These are phyloP conservation scores for Phalacrocorax aristotelis DNA, from an alignment of 2,113 vertebrate genomes.

Conservation along the genomic window DNA sequence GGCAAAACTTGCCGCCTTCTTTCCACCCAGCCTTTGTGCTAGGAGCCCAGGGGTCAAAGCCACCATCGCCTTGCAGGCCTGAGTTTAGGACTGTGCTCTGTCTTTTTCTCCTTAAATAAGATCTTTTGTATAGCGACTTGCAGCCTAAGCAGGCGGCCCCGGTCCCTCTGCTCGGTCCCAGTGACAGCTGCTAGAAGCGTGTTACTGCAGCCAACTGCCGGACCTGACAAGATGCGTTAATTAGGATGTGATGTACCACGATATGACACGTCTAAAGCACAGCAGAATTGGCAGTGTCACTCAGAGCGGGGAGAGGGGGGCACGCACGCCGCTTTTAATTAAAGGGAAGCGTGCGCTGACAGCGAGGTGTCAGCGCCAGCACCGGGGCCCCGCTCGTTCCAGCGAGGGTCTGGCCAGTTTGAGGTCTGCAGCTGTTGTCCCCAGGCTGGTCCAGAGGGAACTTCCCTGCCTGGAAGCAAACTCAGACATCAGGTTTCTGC, in stretches of 20 bases:
- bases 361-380: not conserved
- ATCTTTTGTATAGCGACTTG: not conserved
- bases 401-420: not conserved
- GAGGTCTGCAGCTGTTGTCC: not conserved
- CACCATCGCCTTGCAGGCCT: not conserved
- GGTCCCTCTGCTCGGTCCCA: slow-evolving; percentile 39
- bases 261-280: slow-evolving; percentile 13
- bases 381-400: fast-evolving
- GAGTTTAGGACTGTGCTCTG: not conserved
- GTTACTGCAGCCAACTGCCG: slow-evolving; percentile 51
- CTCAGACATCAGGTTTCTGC: not conserved
- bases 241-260: slow-evolving; percentile 58
- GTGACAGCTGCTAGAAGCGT: slow-evolving; percentile 71
- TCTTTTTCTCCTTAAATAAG: not conserved
- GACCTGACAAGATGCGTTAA: slow-evolving; percentile 73
- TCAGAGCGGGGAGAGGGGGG: not conserved
- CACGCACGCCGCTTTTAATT: slow-evolving; percentile 23
- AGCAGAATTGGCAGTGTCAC: slow-evolving; percentile 42
- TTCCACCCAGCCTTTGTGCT: fast-evolving
- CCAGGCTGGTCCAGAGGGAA: not conserved
- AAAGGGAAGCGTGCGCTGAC: not conserved
- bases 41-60: not conserved
- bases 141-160: not conserved
- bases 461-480: not conserved
- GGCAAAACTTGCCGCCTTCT: not conserved